phyloP scores from a whole-genome alignment of 1,140 invertebrate genomes.

The Apis laboriosa region DNA sequence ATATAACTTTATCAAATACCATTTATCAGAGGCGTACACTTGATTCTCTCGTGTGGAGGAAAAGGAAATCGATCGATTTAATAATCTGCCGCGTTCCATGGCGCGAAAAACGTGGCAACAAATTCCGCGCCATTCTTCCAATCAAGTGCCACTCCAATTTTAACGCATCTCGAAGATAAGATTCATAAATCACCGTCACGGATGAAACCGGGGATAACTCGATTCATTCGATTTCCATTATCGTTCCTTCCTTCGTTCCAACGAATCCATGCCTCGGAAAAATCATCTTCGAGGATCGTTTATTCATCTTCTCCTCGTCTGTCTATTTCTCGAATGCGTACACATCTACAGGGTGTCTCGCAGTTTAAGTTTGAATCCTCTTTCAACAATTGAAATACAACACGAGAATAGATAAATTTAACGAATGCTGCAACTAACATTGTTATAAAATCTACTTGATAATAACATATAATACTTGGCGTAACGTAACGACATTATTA shows the following conservation, averaged over 20 bases:
- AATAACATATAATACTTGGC: no score
- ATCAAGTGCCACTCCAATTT: constrained; percentile 4
- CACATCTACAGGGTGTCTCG: no score
- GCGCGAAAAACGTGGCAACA: neutral
- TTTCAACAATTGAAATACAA: no score
- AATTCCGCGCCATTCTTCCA: neutral
- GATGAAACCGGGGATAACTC: neutral
- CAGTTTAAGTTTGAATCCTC: no score
- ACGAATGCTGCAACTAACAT: no score
- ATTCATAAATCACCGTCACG: constrained; percentile 10
- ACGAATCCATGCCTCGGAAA: neutral
- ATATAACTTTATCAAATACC: neutral
- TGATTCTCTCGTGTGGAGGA: neutral
- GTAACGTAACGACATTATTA: no score
- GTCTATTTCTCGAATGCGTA: neutral
- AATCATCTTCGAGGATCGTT: neutral
- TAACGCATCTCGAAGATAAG: neutral
- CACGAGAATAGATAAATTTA: no score
- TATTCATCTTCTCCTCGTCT: neutral
- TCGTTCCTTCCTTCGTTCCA: constrained; percentile 1
- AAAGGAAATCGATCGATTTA: neutral
- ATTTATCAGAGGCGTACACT: neutral
- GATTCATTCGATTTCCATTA: constrained; percentile 24
- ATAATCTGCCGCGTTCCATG: neutral
- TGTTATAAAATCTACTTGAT: no score